Evolutionary conservation across 2,797 vertebrate species (phyloP).

Genomic region (Dendrocincla tyrannina): DNA sequence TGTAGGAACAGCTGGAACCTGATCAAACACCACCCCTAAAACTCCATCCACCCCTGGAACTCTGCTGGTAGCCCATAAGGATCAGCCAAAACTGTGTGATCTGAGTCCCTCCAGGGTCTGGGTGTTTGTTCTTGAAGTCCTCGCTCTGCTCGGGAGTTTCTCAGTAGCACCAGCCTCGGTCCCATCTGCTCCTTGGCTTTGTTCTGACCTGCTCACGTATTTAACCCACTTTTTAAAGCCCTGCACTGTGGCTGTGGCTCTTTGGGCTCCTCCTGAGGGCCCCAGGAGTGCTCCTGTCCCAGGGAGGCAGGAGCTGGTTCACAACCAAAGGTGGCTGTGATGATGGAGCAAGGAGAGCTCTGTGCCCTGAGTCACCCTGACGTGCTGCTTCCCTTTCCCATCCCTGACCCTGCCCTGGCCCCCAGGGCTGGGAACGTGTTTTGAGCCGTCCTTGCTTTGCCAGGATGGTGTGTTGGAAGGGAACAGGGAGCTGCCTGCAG

Average conservation of each 20-base stretch:
- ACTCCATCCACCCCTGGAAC: fast-evolving
- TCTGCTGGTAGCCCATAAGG: not conserved
- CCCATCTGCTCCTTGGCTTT: not conserved
- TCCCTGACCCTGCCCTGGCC: not conserved
- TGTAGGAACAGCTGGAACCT: not conserved
- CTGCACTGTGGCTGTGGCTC: not conserved
- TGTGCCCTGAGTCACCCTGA: not conserved
- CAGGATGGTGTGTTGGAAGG: fast-evolving
- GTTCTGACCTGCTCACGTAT: fast-evolving
- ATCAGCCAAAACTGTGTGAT: not conserved
- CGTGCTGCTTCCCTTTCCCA: not conserved
- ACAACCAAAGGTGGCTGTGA: not conserved
- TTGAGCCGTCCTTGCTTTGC: not conserved
- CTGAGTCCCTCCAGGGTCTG: fast-evolving
- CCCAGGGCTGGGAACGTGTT: fast-evolving
- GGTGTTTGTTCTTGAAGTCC: not conserved
- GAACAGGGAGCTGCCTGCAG: not conserved
- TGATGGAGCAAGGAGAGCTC: not conserved
- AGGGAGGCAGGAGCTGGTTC: not conserved
- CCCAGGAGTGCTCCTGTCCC: not conserved
- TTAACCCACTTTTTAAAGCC: not conserved
- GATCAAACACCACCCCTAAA: not conserved
- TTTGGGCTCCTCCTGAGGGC: not conserved
- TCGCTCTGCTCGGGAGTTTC: not conserved
- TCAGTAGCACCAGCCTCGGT: not conserved